Base-by-base conservation (phyloP, 2,797 vertebrate genomes). In the Decapterus maruadsi region DNA sequence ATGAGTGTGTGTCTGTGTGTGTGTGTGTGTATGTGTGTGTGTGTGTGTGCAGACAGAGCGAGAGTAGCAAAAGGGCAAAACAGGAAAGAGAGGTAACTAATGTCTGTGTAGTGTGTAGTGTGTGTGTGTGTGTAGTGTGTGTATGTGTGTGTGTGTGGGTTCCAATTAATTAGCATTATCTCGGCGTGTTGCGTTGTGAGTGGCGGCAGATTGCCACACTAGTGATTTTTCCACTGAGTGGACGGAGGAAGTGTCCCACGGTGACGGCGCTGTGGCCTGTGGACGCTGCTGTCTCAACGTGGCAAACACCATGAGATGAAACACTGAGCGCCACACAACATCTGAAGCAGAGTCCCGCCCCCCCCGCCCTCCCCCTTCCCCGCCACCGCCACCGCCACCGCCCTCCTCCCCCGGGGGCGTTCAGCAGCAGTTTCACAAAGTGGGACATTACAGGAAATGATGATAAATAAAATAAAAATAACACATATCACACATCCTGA, bases 101-200 rank as follows among this genome's bases (percentile, higher is more conserved):
- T 46, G 45, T 42, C 34, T 50, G 26, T 26, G 26, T 26, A 26
- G 13, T 16, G 8, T 65, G 51, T 61, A 38, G 4, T 48, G 26
- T 26, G 26, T 26, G 26, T 26, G 26, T 26, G 26, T 26, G 26
- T 26, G 26, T 26, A n/a, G 26, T 26, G 60, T 16, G 2, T 48
- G 36, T 43, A 9, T 20, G 36, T 40, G 40, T 53, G 57, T 36
- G 56, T 36, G 50, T 34, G 72, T 68, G 66, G 40, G 26, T 51
- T 80, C 68, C 66, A 77, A 77, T 83, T 89, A 90, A 88, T 86
- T 83, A 80, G 45, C 79, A 78, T 81, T 72, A 77, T 72, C 72
- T 50, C 16, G 0, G 42, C 2, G 14, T 55, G 79, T 65, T 58
- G 77, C 40, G 78, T 80, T 83, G 62, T n/a, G 55, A 78, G 77